Conservation (phyloP, 2,888 invertebrate species). For the Salticus scenicus region DNA sequence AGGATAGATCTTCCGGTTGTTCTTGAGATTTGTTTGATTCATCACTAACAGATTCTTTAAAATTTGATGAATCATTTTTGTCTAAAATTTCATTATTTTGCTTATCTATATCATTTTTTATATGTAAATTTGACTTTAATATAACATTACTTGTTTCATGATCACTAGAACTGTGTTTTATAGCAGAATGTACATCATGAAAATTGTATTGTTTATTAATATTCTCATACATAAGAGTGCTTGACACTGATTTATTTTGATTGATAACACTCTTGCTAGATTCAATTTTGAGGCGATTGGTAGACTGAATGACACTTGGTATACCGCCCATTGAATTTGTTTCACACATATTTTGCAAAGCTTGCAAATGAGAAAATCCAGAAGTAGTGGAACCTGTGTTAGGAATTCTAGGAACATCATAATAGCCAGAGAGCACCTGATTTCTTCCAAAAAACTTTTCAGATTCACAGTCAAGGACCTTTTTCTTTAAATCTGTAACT, state of each 20-base stretch:
- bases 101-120: neutral
- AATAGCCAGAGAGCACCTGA: constrained; percentile 24
- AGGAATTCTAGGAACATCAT: neutral
- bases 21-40: neutral
- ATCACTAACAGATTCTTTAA: neutral
- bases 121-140: constrained; percentile 40
- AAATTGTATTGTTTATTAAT: constrained; percentile 47
- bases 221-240: constrained; percentile 10
- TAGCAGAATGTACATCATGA: constrained; percentile 27
- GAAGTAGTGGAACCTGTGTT: neutral
- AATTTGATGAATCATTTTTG: neutral
- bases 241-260: constrained; percentile 13
- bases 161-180: constrained; percentile 9
- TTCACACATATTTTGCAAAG: constrained; percentile 61
- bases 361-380: constrained; percentile 53
- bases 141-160: constrained; percentile 1
- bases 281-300: constrained; percentile 5
- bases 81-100: neutral
- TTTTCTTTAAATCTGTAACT: constrained; percentile 27
- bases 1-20: neutral
- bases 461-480: constrained; percentile 46
- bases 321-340: constrained; percentile 47
- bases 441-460: constrained; percentile 35
- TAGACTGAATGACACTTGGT: constrained; percentile 28
- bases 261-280: neutral